Evolutionary conservation across 2,113 vertebrate genomes (phyloP).

Genomic region (Circaetus cinerascens): DNA sequence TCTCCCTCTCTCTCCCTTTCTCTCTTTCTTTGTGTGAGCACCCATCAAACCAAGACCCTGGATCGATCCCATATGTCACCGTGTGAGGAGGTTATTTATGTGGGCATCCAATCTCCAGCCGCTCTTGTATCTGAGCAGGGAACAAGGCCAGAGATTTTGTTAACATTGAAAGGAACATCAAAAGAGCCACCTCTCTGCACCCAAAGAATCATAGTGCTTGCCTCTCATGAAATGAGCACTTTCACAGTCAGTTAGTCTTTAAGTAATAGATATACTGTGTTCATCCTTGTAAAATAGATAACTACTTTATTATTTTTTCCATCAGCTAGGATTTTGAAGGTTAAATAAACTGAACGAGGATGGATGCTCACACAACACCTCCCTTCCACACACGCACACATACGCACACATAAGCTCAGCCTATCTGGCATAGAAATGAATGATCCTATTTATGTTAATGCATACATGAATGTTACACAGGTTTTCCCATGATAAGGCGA

Average conservation of each 20-base stretch:
- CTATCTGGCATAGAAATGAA: slow-evolving; percentile 96
- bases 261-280: slow-evolving; percentile 99
- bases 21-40: slow-evolving; percentile 87
- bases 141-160: slow-evolving; percentile 98
- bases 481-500: slow-evolving; percentile 99
- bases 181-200: slow-evolving; percentile 88
- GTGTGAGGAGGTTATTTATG: slow-evolving; percentile 98
- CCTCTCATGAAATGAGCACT: slow-evolving; percentile 91
- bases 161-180: slow-evolving; percentile 98
- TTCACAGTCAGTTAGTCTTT: slow-evolving; percentile 99
- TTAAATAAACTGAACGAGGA: slow-evolving; percentile 94
- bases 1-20: slow-evolving; percentile 36
- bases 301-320: slow-evolving; percentile 98
- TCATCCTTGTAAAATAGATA: slow-evolving; percentile 99
- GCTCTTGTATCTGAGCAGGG: slow-evolving; percentile 95
- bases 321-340: slow-evolving; percentile 97
- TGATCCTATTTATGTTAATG: slow-evolving; percentile 99
- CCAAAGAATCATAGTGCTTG: slow-evolving; percentile 83
- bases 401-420: slow-evolving; percentile 77
- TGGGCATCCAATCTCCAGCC: slow-evolving; percentile 98
- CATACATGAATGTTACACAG: slow-evolving; percentile 99
- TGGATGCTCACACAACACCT: slow-evolving; percentile 80
- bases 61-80: slow-evolving; percentile 95
- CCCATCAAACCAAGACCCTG: slow-evolving; percentile 94
- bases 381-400: slow-evolving; percentile 61